Evolutionary conservation across 2,888 invertebrate species (phyloP), one percentile per base, ranked within the genome.

Genomic region (Barypeithes pellucidus): DNA sequence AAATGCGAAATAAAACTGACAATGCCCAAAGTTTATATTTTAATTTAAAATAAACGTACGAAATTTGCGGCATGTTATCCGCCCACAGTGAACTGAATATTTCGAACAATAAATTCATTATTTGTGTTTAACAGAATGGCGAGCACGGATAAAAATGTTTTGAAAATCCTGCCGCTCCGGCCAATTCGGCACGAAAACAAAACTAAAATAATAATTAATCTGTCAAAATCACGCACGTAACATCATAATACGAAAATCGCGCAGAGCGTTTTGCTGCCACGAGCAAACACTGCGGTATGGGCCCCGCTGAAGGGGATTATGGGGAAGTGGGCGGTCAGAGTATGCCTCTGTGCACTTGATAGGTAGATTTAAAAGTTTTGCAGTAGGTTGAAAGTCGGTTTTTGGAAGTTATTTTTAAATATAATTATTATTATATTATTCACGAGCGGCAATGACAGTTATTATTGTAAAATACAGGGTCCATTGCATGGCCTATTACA

Each of bases 181-280:
- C 67, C 75, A 70, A 67, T 65, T 59, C 66, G 52, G 47, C 52
- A 39, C 47, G 67, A 76, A 77, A 78, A 80, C 80, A 81, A 80
- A 81, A 81, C 80, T 80, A 75, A 73, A 77, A 77, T 76, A 82
- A 84, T 84, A 84, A 84, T 84, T 84, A 84, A 84, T 84, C 84
- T 84, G 84, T 84, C 84, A 84, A 84, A 84, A 83, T 84, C 84
- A 84, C 79, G 79, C 82, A 80, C 80, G 79, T 81, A 82, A 83
- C 83, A 84, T 83, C 84, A 83, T 81, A 82, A 83, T 82, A 79
- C 81, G 74, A 71, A 72, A 71, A 76, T 72, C 66, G 70, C 73
- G 73, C 74, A 69, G 68, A 75, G 65, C 75, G 73, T 66, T 71
- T 63, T 66, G 60, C 72, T 69, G 75, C 69, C 68, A 71, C 52